Percentiles rank a stretch among this genome's conserved stretches.
Conservation (phyloP, 2,888 invertebrate species). For the Asteroscopus sphinx region DNA sequence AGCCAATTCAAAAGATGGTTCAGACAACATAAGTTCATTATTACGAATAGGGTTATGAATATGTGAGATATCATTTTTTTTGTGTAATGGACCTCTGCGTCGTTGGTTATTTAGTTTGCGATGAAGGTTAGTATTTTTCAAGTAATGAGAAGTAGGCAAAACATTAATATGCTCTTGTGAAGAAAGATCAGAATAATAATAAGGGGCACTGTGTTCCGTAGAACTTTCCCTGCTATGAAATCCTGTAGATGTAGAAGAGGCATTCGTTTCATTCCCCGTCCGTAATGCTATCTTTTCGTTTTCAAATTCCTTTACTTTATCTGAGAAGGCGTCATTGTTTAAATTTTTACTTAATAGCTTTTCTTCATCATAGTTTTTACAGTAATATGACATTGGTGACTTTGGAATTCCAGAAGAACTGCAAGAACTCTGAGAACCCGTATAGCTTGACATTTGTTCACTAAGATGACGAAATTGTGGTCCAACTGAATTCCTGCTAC, state of each 20-base stretch:
- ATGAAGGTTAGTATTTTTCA: slow-evolving; percentile 87
- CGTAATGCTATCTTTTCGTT: slow-evolving; percentile 78
- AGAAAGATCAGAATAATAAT: slow-evolving; percentile 95
- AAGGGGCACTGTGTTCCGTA: slow-evolving; percentile 93
- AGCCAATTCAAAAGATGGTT: slow-evolving; percentile 86
- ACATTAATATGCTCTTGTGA: slow-evolving; percentile 87
- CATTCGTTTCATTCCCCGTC: slow-evolving; percentile 73
- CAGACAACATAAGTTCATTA: slow-evolving; percentile 73
- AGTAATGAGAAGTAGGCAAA: slow-evolving; percentile 81
- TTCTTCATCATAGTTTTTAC: slow-evolving; percentile 82
- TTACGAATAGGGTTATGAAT: slow-evolving; percentile 93
- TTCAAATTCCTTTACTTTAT: slow-evolving; percentile 86
- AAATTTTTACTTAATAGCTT: slow-evolving; percentile 81
- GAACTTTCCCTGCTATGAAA: slow-evolving; percentile 91
- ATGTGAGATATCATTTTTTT: slow-evolving; percentile 92
- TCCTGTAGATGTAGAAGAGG: slow-evolving; percentile 81
- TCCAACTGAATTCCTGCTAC: slow-evolving; percentile 61
- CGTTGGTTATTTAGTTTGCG: slow-evolving; percentile 93
- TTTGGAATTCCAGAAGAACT: slow-evolving; percentile 76
- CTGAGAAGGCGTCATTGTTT: slow-evolving; percentile 77
- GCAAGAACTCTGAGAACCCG: slow-evolving; percentile 79
- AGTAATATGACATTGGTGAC: slow-evolving; percentile 86
- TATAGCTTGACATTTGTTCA: slow-evolving; percentile 75
- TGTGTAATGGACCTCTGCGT: slow-evolving; percentile 90
- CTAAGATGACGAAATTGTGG: slow-evolving; percentile 65